Percentiles rank a stretch among this genome's conserved stretches.
Conservation (phyloP, 1,140 invertebrate genomes). For the Anastrepha ludens region DNA sequence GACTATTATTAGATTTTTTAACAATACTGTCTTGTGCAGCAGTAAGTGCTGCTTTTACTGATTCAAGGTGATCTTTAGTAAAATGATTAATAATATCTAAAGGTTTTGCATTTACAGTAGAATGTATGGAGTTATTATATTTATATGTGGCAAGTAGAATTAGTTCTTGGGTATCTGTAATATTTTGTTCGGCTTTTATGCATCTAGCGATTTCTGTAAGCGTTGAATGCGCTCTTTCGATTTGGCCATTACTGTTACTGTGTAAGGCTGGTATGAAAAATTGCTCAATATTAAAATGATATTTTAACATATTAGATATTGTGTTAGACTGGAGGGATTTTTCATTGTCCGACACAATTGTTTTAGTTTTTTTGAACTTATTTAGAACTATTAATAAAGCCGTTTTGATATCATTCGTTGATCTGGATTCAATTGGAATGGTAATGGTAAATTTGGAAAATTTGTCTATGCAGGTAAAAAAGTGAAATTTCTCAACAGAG, state of each 20-base stretch:
- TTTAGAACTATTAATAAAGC: background rate
- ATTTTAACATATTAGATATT: background rate
- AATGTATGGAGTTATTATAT: no score
- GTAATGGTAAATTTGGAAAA: no score
- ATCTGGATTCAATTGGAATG: no score
- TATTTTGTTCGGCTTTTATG: no score
- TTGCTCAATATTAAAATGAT: constrained; percentile 50
- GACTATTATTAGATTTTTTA: background rate
- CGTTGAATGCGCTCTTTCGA: no score
- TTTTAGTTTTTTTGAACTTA: constrained; percentile 43
- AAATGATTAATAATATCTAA: no score
- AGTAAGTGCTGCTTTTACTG: background rate
- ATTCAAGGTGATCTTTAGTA: constrained; percentile 1
- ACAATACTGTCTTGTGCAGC: background rate
- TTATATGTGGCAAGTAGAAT: no score
- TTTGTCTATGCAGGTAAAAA: no score
- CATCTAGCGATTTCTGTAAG: no score
- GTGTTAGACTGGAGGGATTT: background rate
- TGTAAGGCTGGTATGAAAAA: constrained; percentile 49
- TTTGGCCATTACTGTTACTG: constrained; percentile 53
- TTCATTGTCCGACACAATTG: constrained; percentile 45
- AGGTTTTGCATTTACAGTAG: no score
- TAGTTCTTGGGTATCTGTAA: no score
- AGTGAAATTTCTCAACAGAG: no score
- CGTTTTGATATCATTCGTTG: constrained; percentile 35